Conservation (phyloP, 1,140 invertebrate species). For the Caenorhabditis brenneri region DNA sequence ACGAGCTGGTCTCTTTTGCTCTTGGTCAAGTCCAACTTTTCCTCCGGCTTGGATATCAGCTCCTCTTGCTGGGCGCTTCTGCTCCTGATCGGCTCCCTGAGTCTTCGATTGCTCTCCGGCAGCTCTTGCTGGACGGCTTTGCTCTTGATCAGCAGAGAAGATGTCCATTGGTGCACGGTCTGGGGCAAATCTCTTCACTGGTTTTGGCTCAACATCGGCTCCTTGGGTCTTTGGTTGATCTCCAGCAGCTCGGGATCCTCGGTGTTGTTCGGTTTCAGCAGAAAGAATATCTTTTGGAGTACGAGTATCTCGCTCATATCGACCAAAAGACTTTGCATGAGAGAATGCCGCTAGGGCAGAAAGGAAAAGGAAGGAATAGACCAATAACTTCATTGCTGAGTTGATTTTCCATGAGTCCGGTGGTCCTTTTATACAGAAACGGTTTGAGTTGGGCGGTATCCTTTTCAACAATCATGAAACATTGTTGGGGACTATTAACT, state of each 20-base stretch:
- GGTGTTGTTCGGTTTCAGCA: background rate
- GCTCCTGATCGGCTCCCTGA: background rate
- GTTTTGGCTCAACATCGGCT: background rate
- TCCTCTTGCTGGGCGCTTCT: background rate
- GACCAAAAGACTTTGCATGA: background rate
- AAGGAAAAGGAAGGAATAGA: conserved; percentile 3
- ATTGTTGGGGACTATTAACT: background rate
- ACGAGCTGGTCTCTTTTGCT: background rate
- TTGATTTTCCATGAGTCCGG: background rate
- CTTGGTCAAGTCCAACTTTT: background rate
- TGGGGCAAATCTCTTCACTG: background rate
- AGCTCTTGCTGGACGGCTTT: background rate
- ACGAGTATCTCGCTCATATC: background rate
- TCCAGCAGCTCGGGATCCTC: conserved; percentile 4
- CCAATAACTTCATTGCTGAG: conserved; percentile 21
- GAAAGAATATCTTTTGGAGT: background rate
- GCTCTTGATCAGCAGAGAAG: background rate
- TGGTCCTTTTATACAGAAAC: background rate
- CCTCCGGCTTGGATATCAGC: background rate
- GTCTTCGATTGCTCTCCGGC: background rate
- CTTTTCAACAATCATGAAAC: background rate
- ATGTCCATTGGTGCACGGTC: background rate
- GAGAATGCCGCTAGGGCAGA: background rate
- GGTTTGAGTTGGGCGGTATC: background rate
- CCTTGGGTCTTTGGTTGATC: background rate